A percentile compares a stretch with the other conserved stretches of the same genome.
phyloP scores from a whole-genome alignment of 1,140 invertebrate genomes.

The Magallana ariakensis region DNA sequence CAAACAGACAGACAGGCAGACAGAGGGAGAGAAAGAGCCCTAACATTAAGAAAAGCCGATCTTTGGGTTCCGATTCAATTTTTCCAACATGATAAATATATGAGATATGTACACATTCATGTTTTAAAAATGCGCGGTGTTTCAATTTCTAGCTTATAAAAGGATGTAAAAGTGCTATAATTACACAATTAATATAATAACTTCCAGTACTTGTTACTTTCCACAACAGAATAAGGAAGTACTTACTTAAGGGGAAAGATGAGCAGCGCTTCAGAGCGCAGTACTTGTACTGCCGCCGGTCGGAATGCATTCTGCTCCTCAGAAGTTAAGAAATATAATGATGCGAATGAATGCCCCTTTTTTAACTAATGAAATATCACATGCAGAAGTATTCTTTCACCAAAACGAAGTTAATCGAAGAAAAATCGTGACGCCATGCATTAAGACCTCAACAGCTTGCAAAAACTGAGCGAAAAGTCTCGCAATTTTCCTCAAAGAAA shows the following conservation, averaged over 20 bases:
- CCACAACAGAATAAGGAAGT: background rate
- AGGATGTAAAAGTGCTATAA: too few species aligned
- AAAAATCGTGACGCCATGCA: background rate
- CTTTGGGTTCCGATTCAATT: too few species aligned
- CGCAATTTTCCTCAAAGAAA: background rate
- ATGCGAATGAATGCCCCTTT: background rate
- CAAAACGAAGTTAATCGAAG: background rate
- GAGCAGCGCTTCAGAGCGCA: slow-evolving; percentile 16
- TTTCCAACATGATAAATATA: too few species aligned
- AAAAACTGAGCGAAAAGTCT: too few species aligned
- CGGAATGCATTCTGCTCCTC: background rate
- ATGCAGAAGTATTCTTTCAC: background rate
- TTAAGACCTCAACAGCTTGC: background rate
- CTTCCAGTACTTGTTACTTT: too few species aligned
- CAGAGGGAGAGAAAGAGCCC: too few species aligned
- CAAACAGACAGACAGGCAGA: too few species aligned
- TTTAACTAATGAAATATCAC: background rate
- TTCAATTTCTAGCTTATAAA: too few species aligned
- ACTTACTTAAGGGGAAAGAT: background rate
- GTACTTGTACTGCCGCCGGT: background rate
- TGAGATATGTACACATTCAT: too few species aligned
- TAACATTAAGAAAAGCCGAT: too few species aligned
- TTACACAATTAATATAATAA: too few species aligned
- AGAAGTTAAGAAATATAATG: background rate
- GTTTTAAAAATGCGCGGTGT: too few species aligned